These are phyloP conservation scores for Epinephelus moara DNA, from an alignment of 2,113 vertebrate genomes.

Conservation along the genomic window DNA sequence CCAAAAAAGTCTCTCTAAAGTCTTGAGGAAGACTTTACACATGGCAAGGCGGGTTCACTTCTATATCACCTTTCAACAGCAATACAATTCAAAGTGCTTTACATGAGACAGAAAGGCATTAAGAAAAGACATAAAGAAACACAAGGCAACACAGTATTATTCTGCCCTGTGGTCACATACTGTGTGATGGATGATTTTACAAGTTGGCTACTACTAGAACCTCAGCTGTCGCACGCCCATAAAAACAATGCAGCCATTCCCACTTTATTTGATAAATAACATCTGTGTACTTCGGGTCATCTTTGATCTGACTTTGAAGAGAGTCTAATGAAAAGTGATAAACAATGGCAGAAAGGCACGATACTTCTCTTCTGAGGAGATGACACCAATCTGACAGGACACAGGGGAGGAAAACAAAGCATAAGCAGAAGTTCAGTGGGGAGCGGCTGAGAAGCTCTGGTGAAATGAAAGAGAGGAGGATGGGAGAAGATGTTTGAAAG, in stretches of 20 bases:
- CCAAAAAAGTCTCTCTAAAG: neutral
- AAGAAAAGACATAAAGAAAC: neutral
- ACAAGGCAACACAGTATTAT: neutral
- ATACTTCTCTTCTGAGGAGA: neutral
- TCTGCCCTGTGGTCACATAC: neutral
- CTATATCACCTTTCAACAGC: neutral
- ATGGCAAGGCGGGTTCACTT: neutral
- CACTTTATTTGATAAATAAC: slow-evolving; percentile 18
- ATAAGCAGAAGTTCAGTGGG: neutral
- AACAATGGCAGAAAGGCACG: slow-evolving; percentile 27
- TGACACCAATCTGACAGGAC: slow-evolving; percentile 22
- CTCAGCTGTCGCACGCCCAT: neutral
- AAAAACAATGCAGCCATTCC: neutral
- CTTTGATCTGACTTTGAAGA: slow-evolving; percentile 36
- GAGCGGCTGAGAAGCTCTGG: neutral
- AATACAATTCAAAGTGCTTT: neutral
- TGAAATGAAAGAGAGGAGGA: slow-evolving; percentile 15
- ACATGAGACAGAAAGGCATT: neutral
- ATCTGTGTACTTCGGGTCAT: slow-evolving; percentile 24
- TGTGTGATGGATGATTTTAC: slow-evolving; percentile 14
- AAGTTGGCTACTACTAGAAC: neutral
- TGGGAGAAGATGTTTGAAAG: slow-evolving; percentile 19
- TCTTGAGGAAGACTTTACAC: neutral
- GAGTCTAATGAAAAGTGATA: slow-evolving; percentile 23
- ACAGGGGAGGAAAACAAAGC: slow-evolving; percentile 14